phyloP scores from a whole-genome alignment of 1,140 invertebrate species.

The Drosophila pachea region DNA sequence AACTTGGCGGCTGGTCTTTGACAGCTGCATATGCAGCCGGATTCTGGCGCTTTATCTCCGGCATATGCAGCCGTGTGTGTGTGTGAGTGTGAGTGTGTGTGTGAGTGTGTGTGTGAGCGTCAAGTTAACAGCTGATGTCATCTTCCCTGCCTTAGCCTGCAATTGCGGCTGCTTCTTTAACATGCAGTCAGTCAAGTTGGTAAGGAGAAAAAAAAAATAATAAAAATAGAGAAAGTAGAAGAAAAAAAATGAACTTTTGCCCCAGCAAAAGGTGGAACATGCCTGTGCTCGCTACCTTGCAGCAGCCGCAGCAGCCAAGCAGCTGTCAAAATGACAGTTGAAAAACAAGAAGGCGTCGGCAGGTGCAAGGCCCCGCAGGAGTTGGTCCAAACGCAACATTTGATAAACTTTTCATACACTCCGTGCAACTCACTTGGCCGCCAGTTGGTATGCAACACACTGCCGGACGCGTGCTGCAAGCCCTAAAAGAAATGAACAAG shows the following conservation, averaged over 20 bases:
- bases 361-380: conserved; percentile 8
- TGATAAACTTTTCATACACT: conserved; percentile 50
- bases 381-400: conserved; percentile 36
- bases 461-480: conserved; percentile 44
- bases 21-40: conserved; percentile 57
- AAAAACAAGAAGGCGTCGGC: conserved; percentile 53
- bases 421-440: conserved; percentile 18
- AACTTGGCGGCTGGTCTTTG: conserved; percentile 60
- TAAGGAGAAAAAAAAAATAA: conserved; percentile 24
- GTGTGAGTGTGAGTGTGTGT: background rate
- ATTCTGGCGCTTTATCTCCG: conserved; percentile 26
- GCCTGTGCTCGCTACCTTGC: conserved; percentile 39
- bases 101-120: background rate
- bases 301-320: conserved; percentile 36
- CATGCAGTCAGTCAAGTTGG: conserved; percentile 46
- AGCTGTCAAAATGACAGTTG: conserved; percentile 75
- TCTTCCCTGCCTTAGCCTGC: conserved; percentile 19
- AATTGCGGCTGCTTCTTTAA: conserved; percentile 30
- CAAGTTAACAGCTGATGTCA: conserved; percentile 45
- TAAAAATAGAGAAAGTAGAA: background rate
- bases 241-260: conserved; percentile 12
- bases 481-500: no score
- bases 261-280: conserved; percentile 45
- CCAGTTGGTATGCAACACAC: conserved; percentile 47
- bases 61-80: background rate